These are phyloP conservation scores for Tachypleus tridentatus DNA, from an alignment of 1,140 invertebrate genomes.

Conservation along the genomic window DNA sequence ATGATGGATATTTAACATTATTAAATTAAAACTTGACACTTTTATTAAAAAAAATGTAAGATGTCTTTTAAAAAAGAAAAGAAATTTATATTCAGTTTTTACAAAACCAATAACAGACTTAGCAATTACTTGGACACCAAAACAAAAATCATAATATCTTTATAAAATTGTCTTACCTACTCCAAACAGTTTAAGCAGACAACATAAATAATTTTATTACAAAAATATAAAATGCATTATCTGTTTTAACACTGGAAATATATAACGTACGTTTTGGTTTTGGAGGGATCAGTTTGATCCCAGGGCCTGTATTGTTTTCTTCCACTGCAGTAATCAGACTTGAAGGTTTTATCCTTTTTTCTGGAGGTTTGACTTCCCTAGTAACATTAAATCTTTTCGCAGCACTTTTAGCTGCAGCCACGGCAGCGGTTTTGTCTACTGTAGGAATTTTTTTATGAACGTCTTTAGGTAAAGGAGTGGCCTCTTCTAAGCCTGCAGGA, in stretches of 20 bases:
- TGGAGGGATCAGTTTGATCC: slow-evolving; percentile 69
- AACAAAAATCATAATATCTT: too few species aligned
- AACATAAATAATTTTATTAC: slow-evolving; percentile 1
- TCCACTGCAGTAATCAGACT: slow-evolving; percentile 13
- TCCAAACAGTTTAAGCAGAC: too few species aligned
- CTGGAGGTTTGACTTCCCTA: slow-evolving; percentile 26
- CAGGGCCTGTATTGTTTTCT: slow-evolving; percentile 45
- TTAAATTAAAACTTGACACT: too few species aligned
- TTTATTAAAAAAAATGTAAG: too few species aligned
- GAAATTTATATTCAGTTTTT: too few species aligned
- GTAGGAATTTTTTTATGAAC: slow-evolving; percentile 29
- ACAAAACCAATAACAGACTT: too few species aligned
- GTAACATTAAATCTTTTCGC: slow-evolving; percentile 6
- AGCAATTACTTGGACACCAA: too few species aligned
- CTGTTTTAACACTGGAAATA: not conserved
- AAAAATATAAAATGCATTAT: too few species aligned
- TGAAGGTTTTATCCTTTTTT: slow-evolving; percentile 59
- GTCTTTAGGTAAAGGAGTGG: slow-evolving; percentile 53
- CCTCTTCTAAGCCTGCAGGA: slow-evolving; percentile 51
- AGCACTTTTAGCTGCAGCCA: slow-evolving; percentile 24
- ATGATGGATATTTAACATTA: too few species aligned
- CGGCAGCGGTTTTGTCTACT: slow-evolving; percentile 17
- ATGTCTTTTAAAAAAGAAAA: too few species aligned
- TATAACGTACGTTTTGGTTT: slow-evolving; percentile 78
- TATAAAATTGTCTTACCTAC: too few species aligned